Evolutionary conservation across 2,797 vertebrate species (phyloP), one percentile per base, ranked within the genome.

Genomic region (Phrynocephalus guinanensis): DNA sequence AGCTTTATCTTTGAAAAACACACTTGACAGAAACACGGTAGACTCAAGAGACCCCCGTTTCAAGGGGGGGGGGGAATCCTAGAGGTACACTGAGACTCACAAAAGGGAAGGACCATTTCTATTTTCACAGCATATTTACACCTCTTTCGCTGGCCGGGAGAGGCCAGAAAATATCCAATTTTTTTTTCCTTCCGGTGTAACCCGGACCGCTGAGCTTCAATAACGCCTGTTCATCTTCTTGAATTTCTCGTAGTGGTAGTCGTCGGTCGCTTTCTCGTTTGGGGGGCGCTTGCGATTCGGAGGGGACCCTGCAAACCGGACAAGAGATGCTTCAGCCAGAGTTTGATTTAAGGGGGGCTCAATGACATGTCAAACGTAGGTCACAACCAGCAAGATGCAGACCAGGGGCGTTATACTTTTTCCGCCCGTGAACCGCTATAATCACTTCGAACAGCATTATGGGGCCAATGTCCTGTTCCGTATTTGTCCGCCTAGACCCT

Each of bases 151-250:
- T 26, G 22, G 1, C 18, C 28, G 18, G 56, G 0, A 0, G 66
- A 84, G 90, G 56, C 1, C 16, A 52, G 72, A 77, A 26, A 6
- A 63, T 3, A 38, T 16, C 72, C 66, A 26, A 11, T 26, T 38
- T 83, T 78, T 63, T 63, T 63, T 5, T 63, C 2, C 60, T 63
- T 44, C 38, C 38, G 15, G 33, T 0, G 0, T 4, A 9, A 20
- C 63, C 60, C 56, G 24, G 89, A 82, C 88, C 16, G 2, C 28
- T 44, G 11, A 2, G 11, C n/a, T 52, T 98, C 90, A 99, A 89
- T 99, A 99, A 91, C 99, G 93, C 33, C 99, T 96, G 89, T 99
- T 99, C 99, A 99, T 99, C 97, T 99, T 99, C 97, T 99, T 99
- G 95, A 99, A 99, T 92, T 99, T 99, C 95, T 99, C 99, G 26